A percentile compares a stretch with the other conserved stretches of the same genome.
Conservation (phyloP, 2,797 vertebrate genomes). For the Bufotes viridis region DNA sequence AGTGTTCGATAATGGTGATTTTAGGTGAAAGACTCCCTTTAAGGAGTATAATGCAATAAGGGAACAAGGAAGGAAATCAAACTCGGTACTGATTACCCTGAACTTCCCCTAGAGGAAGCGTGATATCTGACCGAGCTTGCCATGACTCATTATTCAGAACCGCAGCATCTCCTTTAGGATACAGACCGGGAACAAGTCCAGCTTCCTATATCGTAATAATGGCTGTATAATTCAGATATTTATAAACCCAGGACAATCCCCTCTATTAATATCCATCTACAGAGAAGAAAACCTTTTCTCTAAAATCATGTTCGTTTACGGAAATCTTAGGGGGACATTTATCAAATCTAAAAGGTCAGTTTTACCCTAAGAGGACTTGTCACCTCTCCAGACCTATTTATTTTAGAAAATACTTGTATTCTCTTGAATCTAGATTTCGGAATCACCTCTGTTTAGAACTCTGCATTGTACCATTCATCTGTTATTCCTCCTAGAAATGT, state of each 20-base stretch:
- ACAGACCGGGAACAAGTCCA: neutral
- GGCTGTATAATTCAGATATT: neutral
- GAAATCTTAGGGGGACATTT: neutral
- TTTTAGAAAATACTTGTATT: no score
- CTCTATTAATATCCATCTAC: neutral
- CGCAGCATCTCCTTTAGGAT: neutral
- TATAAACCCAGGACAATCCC: neutral
- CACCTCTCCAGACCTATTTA: no score
- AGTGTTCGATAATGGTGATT: no score
- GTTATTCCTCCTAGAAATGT: no score
- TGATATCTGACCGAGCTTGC: neutral
- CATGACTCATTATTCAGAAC: constrained; percentile 6
- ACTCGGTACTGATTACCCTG: neutral
- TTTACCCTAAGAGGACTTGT: no score
- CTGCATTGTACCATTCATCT: no score
- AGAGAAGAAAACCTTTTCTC: neutral
- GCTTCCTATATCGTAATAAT: neutral
- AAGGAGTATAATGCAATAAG: neutral
- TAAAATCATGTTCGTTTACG: neutral
- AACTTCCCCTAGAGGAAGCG: constrained; percentile 12
- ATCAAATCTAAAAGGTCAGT: neutral
- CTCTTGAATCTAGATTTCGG: no score
- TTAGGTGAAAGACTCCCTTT: no score
- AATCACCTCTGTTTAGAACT: no score
- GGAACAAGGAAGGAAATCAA: neutral